Evolutionary conservation across 1,140 invertebrate genomes (phyloP).

Genomic region (Drosophila carrolli): DNA sequence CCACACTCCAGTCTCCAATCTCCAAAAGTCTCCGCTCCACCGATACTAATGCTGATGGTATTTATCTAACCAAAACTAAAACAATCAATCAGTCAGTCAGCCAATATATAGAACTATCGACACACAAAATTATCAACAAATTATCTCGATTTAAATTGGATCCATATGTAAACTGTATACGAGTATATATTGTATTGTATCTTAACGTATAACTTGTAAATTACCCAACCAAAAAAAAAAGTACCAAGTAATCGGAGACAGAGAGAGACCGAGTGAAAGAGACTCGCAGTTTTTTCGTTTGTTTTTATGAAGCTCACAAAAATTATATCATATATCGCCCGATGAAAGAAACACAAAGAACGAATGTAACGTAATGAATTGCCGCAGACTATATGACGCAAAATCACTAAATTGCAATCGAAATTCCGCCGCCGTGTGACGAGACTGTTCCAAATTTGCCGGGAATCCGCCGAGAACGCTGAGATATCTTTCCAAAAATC

Average conservation of each 20-base stretch:
- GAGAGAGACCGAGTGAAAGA: conserved; percentile 70
- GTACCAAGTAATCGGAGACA: conserved; percentile 59
- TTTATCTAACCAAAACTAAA: conserved; percentile 84
- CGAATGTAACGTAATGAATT: conserved; percentile 70
- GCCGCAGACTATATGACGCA: conserved; percentile 18
- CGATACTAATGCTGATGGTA: conserved; percentile 80
- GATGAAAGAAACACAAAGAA: conserved; percentile 30
- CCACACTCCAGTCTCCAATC: conserved; percentile 32
- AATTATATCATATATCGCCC: conserved; percentile 30
- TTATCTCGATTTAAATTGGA: conserved; percentile 80
- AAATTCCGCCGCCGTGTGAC: conserved; percentile 66
- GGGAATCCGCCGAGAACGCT: conserved; percentile 48
- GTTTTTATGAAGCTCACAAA: conserved; percentile 64
- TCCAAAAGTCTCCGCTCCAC: conserved; percentile 42
- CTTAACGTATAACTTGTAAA: conserved; percentile 55
- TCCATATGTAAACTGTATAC: conserved; percentile 52
- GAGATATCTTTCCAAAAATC: conserved; percentile 50
- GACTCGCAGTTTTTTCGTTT: conserved; percentile 78
- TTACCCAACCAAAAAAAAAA: conserved; percentile 40
- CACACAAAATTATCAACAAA: conserved; percentile 80
- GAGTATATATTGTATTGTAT: conserved; percentile 67
- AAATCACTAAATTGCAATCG: conserved; percentile 55
- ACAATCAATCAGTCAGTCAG: conserved; percentile 61
- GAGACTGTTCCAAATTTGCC: conserved; percentile 71
- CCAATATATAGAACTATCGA: conserved; percentile 70